Evolutionary conservation across 2,888 invertebrate genomes (phyloP).

Genomic region (Mantis religiosa): DNA sequence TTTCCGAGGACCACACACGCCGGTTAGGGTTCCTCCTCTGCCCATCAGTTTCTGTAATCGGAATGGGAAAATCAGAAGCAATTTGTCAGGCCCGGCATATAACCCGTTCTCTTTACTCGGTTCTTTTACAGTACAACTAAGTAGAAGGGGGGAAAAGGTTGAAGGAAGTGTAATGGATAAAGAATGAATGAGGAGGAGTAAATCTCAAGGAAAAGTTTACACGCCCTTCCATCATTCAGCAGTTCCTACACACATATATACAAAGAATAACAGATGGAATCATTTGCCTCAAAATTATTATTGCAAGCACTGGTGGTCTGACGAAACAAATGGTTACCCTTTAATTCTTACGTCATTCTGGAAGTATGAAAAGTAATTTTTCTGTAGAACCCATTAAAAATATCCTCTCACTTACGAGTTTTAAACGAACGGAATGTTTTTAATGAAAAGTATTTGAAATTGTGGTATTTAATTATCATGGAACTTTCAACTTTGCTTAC

Average conservation of each 20-base stretch:
- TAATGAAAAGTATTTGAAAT: too few species aligned
- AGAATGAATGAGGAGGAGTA: not conserved
- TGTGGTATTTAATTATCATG: too few species aligned
- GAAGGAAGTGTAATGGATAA: not conserved
- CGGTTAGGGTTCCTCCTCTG: not conserved
- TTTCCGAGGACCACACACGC: not conserved
- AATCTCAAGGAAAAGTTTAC: not conserved
- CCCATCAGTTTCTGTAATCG: not conserved
- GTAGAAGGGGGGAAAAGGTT: not conserved
- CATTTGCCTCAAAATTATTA: not conserved
- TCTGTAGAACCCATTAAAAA: too few species aligned
- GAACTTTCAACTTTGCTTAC: too few species aligned
- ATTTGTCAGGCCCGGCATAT: not conserved
- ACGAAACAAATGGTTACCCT: not conserved
- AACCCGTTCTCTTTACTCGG: not conserved
- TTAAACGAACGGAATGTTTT: too few species aligned
- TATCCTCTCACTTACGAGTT: too few species aligned
- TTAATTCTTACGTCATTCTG: too few species aligned
- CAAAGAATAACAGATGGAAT: not conserved
- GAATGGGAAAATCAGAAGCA: not conserved
- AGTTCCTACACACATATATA: not conserved
- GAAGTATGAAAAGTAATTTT: too few species aligned
- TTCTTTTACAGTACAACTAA: not conserved
- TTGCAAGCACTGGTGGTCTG: not conserved
- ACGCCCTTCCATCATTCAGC: not conserved